Percentiles rank a stretch among this genome's conserved stretches.
phyloP scores from a whole-genome alignment of 2,888 invertebrate genomes.

The Phlogophora meticulosa region DNA sequence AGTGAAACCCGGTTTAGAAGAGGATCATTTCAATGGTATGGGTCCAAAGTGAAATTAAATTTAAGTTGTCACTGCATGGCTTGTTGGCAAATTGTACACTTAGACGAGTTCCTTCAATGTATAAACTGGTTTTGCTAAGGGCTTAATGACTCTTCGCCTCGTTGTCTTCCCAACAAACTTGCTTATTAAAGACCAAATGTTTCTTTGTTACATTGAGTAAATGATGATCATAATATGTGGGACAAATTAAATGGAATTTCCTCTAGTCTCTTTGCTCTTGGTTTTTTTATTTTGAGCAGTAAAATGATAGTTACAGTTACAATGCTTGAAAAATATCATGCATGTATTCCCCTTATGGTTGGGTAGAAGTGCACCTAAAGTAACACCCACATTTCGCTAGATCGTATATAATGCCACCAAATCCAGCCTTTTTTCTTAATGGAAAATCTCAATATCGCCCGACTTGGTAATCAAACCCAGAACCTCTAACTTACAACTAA shows the following conservation, averaged over 20 bases:
- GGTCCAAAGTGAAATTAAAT: slow-evolving; percentile 64
- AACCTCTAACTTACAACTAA: too few relatives aligned
- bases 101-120: slow-evolving; percentile 60
- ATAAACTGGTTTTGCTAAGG: slow-evolving; percentile 67
- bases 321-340: too few relatives aligned
- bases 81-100: slow-evolving; percentile 66
- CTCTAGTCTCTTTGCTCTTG: background rate
- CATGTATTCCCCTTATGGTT: too few relatives aligned
- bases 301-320: too few relatives aligned
- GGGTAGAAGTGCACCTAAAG: too few relatives aligned
- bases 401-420: too few relatives aligned
- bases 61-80: slow-evolving; percentile 67
- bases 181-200: slow-evolving; percentile 58
- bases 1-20: background rate
- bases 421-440: too few relatives aligned
- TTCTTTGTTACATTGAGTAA: slow-evolving; percentile 42
- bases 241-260: background rate
- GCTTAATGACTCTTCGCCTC: slow-evolving; percentile 52
- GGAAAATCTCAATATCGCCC: too few relatives aligned
- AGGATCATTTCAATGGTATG: slow-evolving; percentile 38
- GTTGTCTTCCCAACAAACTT: slow-evolving; percentile 54
- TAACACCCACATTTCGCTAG: too few relatives aligned
- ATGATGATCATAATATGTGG: slow-evolving; percentile 28
- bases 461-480: too few relatives aligned
- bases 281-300: background rate